Conservation (phyloP, 2,797 vertebrate species). For the Cottoperca gobio region DNA sequence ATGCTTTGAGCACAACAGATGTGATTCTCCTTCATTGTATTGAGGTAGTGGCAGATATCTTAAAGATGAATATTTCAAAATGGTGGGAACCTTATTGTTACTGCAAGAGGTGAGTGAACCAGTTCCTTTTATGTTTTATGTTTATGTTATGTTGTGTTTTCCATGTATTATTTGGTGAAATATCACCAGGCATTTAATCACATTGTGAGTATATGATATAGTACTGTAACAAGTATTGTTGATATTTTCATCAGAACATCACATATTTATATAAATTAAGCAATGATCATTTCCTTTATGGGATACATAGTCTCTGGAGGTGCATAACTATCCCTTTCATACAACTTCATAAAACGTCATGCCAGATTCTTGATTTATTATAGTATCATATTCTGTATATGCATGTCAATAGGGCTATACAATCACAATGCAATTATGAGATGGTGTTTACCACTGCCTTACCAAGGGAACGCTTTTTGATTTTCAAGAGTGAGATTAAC, state of each 20-base stretch:
- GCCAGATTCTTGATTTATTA: conserved; percentile 21
- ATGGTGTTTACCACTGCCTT: background rate
- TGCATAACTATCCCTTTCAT: conserved; percentile 7
- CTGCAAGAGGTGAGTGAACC: too few species aligned
- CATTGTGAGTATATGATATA: background rate
- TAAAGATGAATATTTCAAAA: too few species aligned
- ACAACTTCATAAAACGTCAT: conserved; percentile 44
- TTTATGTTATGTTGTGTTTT: too few species aligned
- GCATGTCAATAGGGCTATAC: background rate
- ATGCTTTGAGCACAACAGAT: too few species aligned
- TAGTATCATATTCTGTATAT: background rate
- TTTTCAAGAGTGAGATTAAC: conserved; percentile 26
- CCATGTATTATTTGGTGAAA: background rate
- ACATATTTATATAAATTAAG: background rate
- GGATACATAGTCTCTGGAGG: background rate
- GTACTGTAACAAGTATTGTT: background rate
- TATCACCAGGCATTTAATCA: background rate
- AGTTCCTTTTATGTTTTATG: too few species aligned
- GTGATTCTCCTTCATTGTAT: too few species aligned
- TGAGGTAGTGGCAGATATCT: too few species aligned
- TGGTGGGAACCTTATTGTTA: too few species aligned
- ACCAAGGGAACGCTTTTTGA: conserved; percentile 6
- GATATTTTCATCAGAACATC: background rate
- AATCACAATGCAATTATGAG: background rate
- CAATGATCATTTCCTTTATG: background rate